Base-by-base conservation (phyloP, 2,113 vertebrate genomes). In the Chaetops frenatus region DNA sequence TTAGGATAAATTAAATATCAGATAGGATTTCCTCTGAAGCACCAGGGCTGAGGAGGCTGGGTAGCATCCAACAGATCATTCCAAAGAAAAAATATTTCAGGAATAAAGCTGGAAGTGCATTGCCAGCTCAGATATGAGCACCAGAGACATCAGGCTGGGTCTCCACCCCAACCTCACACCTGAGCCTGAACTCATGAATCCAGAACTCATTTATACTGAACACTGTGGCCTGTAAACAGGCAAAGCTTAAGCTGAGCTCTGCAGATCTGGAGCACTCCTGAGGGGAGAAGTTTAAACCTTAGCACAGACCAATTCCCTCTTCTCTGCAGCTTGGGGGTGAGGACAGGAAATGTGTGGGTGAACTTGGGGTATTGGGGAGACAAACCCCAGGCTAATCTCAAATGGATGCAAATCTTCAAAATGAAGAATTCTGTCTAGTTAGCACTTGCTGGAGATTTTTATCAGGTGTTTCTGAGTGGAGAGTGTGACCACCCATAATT, bases 311-410 rank as follows among this genome's bases (percentile, higher is more conserved):
- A 35, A 19, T 19, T 24, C 54, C 56, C 73, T 82, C n/a, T 19
- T 50, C 53, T 2, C 0, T 51, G 79, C 91, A 65, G 82, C 82
- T 90, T 10, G 0, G 3, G 28, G 1, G 79, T 40, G 58, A 93
- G 58, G 85, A 83, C 80, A 96, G 92, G 95, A 95, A 97, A 92
- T 7, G 31, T 81, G 94, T 90, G 85, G 85, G 87, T 90, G 90
- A 82, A 42, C 38, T 17, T 48, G 56, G 67, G 77, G 14, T 62
- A 10, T 7, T 57, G 40, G 38, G 57, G 94, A 88, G 83, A 62
- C 60, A 91, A 95, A 90, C 67, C 76, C 79, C 67, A 71, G 31
- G 90, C 90, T 92, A 93, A 80, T 88, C 91, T 91, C 67, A 80
- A 57, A 93, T 73, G 76, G 58, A 88, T 88, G 62, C 76, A 93